These are phyloP conservation scores for Hylaeus volcanicus DNA, from an alignment of 1,140 invertebrate species.

Conservation along the genomic window DNA sequence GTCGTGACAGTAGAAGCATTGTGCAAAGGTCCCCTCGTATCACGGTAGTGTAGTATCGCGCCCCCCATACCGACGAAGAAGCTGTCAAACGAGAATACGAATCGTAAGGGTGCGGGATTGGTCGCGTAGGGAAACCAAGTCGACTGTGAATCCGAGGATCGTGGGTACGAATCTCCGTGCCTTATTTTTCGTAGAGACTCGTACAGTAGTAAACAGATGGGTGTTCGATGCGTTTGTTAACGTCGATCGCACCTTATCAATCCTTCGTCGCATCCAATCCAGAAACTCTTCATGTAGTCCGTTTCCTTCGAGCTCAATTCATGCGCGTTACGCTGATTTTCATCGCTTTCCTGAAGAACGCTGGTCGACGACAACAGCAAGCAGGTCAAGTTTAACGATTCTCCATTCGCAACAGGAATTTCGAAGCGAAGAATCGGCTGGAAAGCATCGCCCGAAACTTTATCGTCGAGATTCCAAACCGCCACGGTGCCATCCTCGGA, in stretches of 20 bases:
- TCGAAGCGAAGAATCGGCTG: slow-evolving; percentile 27
- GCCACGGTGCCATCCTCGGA: slow-evolving; percentile 84
- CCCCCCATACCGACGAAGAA: too few relatives aligned
- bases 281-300: slow-evolving; percentile 54
- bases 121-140: too few relatives aligned
- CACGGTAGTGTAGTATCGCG: too few relatives aligned
- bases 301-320: slow-evolving; percentile 6
- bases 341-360: slow-evolving; percentile 1
- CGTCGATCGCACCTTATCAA: slow-evolving; percentile 64
- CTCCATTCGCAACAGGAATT: not conserved
- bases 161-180: too few relatives aligned
- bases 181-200: too few relatives aligned
- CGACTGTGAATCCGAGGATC: too few relatives aligned
- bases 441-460: slow-evolving; percentile 15
- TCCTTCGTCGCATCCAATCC: slow-evolving; percentile 73
- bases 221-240: too few relatives aligned
- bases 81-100: too few relatives aligned
- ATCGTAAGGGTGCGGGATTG: too few relatives aligned
- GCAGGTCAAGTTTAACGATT: not conserved
- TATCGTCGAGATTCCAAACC: slow-evolving; percentile 83
- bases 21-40: too few relatives aligned
- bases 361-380: slow-evolving; percentile 15
- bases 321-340: not conserved
- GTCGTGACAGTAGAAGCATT: too few relatives aligned
- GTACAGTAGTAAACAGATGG: too few relatives aligned